Conservation (phyloP, 2,888 invertebrate species). For the Rhagonycha fulva region DNA sequence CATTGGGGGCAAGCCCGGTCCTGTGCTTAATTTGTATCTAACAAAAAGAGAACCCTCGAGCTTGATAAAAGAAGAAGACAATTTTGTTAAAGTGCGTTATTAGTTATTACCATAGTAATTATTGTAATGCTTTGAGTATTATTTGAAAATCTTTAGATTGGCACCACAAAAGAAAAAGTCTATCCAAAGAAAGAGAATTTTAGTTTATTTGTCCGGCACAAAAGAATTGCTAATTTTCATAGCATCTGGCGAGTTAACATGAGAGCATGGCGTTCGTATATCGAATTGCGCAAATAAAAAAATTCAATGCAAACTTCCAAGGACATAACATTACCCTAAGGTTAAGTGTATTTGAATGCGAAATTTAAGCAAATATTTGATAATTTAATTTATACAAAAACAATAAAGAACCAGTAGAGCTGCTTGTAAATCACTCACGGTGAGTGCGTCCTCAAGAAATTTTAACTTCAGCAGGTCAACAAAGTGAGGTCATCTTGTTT, state of each 20-base stretch:
- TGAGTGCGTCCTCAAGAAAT: neutral
- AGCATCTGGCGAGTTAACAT: conserved; percentile 2
- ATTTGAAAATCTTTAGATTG: neutral
- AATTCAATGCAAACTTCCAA: neutral
- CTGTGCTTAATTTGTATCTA: neutral
- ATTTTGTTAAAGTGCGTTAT: neutral
- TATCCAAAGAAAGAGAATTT: neutral
- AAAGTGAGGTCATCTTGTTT: neutral
- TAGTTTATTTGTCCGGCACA: neutral
- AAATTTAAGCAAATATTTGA: neutral
- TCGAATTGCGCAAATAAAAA: neutral
- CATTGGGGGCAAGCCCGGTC: no score
- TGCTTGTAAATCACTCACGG: neutral
- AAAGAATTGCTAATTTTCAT: neutral
- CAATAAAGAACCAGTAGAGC: neutral
- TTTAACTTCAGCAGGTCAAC: neutral
- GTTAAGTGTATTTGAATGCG: neutral
- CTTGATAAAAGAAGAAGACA: neutral
- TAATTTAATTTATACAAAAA: neutral
- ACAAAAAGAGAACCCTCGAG: neutral
- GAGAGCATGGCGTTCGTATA: neutral
- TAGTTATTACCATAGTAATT: neutral
- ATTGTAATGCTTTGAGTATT: neutral
- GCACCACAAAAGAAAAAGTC: neutral
- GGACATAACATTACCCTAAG: neutral